These are phyloP conservation scores for Automeris io DNA, from an alignment of 2,888 invertebrate genomes.

Conservation along the genomic window DNA sequence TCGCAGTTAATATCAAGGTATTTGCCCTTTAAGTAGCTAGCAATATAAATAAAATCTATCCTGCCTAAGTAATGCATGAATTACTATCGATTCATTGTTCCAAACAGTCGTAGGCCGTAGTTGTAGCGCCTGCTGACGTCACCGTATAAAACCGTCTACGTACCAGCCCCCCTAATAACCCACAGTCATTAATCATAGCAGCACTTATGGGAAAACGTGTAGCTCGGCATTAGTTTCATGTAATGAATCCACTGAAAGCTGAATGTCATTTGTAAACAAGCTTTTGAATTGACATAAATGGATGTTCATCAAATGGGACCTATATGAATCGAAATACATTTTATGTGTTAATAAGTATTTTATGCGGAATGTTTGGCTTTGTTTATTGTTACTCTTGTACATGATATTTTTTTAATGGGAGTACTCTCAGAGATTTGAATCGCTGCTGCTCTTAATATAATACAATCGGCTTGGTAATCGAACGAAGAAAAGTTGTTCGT, in stretches of 20 bases:
- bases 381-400: too few species aligned
- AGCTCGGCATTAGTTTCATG: not conserved
- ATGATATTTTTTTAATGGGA: too few species aligned
- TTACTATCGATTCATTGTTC: constrained; percentile 17
- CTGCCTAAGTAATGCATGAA: constrained; percentile 6
- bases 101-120: constrained; percentile 6
- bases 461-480: too few species aligned
- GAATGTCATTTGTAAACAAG: not conserved
- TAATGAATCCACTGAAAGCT: not conserved
- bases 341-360: too few species aligned
- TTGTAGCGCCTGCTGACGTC: constrained; percentile 15
- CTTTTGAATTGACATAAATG: not conserved
- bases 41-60: constrained; percentile 2
- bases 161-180: constrained; percentile 4
- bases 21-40: not conserved
- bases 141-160: constrained; percentile 16
- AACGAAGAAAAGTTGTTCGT: too few species aligned
- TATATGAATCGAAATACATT: too few species aligned
- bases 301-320: too few species aligned
- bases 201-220: constrained; percentile 14
- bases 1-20: too few species aligned
- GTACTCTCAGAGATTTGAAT: too few species aligned
- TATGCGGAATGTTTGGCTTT: too few species aligned
- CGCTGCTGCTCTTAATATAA: too few species aligned
- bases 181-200: constrained; percentile 12